A percentile compares a stretch with the other conserved stretches of the same genome.
These are phyloP conservation scores for Yponomeuta plumbellus DNA, from an alignment of 2,888 invertebrate species.

Conservation along the genomic window DNA sequence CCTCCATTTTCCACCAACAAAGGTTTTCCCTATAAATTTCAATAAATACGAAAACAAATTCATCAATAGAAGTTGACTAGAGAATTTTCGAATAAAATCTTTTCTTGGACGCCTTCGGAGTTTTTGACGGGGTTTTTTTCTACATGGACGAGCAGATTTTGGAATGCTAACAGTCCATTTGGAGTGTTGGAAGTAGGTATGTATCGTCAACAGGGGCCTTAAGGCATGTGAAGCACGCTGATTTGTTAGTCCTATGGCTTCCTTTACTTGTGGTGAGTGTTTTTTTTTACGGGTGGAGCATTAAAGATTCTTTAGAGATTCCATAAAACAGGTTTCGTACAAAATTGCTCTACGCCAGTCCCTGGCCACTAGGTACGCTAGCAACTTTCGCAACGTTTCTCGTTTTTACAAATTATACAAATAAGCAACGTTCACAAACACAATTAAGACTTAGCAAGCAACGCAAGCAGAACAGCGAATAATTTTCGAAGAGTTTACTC, in stretches of 20 bases:
- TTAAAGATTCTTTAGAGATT: neutral
- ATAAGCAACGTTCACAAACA: neutral
- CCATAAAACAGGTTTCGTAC: neutral
- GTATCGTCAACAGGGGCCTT: too few species aligned
- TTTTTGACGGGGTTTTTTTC: too few species aligned
- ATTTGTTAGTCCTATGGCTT: neutral
- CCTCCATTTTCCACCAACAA: too few species aligned
- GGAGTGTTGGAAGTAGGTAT: too few species aligned
- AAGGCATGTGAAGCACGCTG: neutral
- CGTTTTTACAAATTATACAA: neutral
- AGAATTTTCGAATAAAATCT: too few species aligned
- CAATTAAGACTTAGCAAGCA: neutral
- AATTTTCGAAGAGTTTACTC: neutral
- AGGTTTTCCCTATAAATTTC: too few species aligned
- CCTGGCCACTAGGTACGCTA: neutral
- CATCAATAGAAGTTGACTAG: too few species aligned
- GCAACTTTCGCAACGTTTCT: slow-evolving; percentile 1
- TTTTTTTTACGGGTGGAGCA: neutral
- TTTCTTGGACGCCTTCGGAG: too few species aligned
- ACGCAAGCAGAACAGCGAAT: neutral
- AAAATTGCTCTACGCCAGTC: slow-evolving; percentile 3
- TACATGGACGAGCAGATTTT: too few species aligned
- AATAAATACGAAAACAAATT: too few species aligned
- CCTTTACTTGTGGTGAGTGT: neutral
- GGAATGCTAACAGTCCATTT: too few species aligned